Conservation (phyloP, 1,140 invertebrate species). For the Laupala kohalensis region DNA sequence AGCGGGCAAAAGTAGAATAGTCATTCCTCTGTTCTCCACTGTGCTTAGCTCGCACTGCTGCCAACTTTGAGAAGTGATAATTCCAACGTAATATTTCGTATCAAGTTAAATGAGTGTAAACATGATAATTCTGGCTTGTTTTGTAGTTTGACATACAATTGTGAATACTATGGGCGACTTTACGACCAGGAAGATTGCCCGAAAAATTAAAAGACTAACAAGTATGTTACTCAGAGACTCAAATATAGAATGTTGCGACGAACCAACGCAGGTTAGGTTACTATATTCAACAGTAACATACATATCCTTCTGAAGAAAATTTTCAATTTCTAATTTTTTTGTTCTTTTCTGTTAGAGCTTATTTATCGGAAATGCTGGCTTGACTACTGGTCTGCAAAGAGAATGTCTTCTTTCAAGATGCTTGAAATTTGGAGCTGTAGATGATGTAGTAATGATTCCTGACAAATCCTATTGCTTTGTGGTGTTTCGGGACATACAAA, state of each 20-base stretch:
- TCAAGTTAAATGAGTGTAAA: too few species aligned
- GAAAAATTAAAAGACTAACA: not conserved
- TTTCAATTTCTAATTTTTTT: not conserved
- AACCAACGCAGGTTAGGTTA: constrained; percentile 2
- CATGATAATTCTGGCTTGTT: too few species aligned
- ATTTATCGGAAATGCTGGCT: constrained; percentile 59
- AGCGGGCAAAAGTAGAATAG: too few species aligned
- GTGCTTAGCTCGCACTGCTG: too few species aligned
- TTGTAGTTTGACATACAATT: too few species aligned
- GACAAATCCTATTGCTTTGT: constrained; percentile 67
- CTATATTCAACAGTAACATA: not conserved
- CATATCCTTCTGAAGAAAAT: not conserved
- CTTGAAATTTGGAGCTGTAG: constrained; percentile 32
- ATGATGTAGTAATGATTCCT: constrained; percentile 47
- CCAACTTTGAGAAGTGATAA: too few species aligned
- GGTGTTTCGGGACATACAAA: constrained; percentile 31
- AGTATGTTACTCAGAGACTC: constrained; percentile 5
- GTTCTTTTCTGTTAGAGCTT: constrained; percentile 31
- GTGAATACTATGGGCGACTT: not conserved
- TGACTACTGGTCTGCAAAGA: constrained; percentile 52
- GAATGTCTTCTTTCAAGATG: constrained; percentile 42
- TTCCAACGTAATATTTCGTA: too few species aligned
- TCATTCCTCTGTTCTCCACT: too few species aligned
- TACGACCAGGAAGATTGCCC: not conserved
- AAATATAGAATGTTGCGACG: not conserved